Percentiles rank a stretch among this genome's conserved stretches.
phyloP scores from a whole-genome alignment of 2,797 vertebrate species.

The Pelobates cultripes region DNA sequence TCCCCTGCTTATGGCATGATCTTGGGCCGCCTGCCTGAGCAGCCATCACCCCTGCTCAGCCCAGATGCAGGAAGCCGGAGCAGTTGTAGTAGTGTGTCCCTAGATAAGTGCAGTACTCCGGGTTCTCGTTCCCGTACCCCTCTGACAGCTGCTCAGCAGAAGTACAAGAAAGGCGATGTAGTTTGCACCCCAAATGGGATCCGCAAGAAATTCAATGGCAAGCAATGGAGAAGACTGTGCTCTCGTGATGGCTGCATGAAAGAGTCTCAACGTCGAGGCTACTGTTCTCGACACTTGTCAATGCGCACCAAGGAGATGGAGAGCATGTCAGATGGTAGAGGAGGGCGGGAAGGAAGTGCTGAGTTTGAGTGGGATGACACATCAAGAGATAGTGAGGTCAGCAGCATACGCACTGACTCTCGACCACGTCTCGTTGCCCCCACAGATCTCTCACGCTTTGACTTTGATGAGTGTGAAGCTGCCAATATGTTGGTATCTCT shows the following conservation, averaged over 20 bases:
- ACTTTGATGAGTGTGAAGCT: slow-evolving; percentile 92
- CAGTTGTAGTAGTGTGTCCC: slow-evolving; percentile 66
- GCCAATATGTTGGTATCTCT: slow-evolving; percentile 92
- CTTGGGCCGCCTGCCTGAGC: slow-evolving; percentile 65
- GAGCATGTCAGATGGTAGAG: slow-evolving; percentile 64
- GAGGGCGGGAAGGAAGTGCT: slow-evolving; percentile 66
- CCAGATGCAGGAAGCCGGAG: slow-evolving; percentile 66
- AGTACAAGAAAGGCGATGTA: slow-evolving; percentile 92
- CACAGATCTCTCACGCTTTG: slow-evolving; percentile 87
- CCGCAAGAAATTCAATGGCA: slow-evolving; percentile 93
- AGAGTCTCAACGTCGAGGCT: slow-evolving; percentile 89
- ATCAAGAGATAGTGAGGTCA: slow-evolving; percentile 86
- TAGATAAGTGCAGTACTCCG: slow-evolving; percentile 77
- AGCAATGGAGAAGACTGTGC: slow-evolving; percentile 92
- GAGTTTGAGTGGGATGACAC: slow-evolving; percentile 86
- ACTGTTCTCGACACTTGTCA: slow-evolving; percentile 90
- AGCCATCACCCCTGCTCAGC: slow-evolving; percentile 64
- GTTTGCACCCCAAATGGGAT: slow-evolving; percentile 92
- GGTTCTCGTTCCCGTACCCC: slow-evolving; percentile 82
- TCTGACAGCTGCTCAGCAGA: slow-evolving; percentile 84
- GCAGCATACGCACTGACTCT: slow-evolving; percentile 85
- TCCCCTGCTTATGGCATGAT: slow-evolving; percentile 73
- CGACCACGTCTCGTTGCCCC: slow-evolving; percentile 81
- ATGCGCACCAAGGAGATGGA: slow-evolving; percentile 94
- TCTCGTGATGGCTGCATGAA: slow-evolving; percentile 91